Percentiles rank a stretch among this genome's conserved stretches.
These are phyloP conservation scores for Petrolisthes manimaculis DNA, from an alignment of 2,888 invertebrate species.

Conservation along the genomic window DNA sequence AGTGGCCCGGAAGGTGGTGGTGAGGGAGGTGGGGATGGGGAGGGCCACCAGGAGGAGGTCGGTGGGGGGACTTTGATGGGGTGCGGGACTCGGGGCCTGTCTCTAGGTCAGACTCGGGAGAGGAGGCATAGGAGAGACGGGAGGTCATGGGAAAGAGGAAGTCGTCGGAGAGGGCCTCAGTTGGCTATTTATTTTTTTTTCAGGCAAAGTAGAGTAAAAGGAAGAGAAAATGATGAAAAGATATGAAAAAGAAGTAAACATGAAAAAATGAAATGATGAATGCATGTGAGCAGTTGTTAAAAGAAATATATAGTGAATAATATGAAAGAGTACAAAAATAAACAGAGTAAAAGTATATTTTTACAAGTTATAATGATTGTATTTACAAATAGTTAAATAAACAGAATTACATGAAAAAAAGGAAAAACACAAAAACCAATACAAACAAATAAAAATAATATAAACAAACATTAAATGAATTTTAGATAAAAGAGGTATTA, in stretches of 20 bases:
- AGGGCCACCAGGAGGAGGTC: constrained; percentile 54
- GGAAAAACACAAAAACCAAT: not conserved
- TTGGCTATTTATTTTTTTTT: constrained; percentile 78
- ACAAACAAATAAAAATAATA: not conserved
- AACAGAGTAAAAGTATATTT: not conserved
- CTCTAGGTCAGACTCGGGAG: constrained; percentile 95
- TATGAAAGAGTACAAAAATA: constrained; percentile 3
- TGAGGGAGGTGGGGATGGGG: constrained; percentile 52
- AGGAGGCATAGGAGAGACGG: constrained; percentile 94
- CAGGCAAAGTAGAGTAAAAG: not conserved
- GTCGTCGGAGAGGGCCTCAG: constrained; percentile 96
- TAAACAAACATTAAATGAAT: too few species aligned
- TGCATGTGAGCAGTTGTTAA: not conserved
- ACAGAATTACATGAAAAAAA: not conserved
- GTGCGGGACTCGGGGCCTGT: constrained; percentile 73
- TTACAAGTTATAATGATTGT: not conserved
- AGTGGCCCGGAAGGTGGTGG: constrained; percentile 52
- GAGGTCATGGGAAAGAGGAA: constrained; percentile 98
- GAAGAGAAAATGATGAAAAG: not conserved
- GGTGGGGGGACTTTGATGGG: constrained; percentile 76
- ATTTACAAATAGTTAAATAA: not conserved
- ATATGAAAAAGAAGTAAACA: not conserved
- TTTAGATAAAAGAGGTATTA: too few species aligned
- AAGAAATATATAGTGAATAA: not conserved
- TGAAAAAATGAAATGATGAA: not conserved